A percentile compares a stretch with the other conserved stretches of the same genome.
Conservation (phyloP, 1,140 invertebrate genomes). For the Drosophila santomea region DNA sequence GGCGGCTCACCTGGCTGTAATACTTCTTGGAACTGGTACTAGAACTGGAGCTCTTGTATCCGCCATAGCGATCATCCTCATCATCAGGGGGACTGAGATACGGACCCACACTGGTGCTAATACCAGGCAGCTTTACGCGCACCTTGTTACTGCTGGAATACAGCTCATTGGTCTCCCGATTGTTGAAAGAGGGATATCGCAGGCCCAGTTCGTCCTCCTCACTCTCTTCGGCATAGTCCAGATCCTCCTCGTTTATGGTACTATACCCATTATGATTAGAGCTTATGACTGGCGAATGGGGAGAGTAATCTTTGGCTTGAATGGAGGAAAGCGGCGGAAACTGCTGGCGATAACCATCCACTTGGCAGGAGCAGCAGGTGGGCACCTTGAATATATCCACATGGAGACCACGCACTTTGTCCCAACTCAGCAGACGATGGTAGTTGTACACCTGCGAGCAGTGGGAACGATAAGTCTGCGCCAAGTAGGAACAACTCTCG, state of each 20-base stretch:
- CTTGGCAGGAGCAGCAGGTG: constrained; percentile 93
- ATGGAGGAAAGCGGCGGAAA: constrained; percentile 86
- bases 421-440: constrained; percentile 94
- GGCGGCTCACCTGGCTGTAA: constrained; percentile 54
- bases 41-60: constrained; percentile 51
- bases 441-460: constrained; percentile 95
- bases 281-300: constrained; percentile 23
- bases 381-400: constrained; percentile 96
- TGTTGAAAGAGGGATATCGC: constrained; percentile 50
- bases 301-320: constrained; percentile 72
- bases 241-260: constrained; percentile 74
- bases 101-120: constrained; percentile 66
- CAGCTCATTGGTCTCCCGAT: constrained; percentile 68
- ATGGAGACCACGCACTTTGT: constrained; percentile 91
- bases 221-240: constrained; percentile 76
- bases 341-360: constrained; percentile 90
- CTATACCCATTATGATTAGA: constrained; percentile 64
- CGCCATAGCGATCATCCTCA: constrained; percentile 37
- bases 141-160: constrained; percentile 70
- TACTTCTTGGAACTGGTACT: constrained; percentile 57
- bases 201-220: constrained; percentile 73
- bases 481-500: constrained; percentile 91
- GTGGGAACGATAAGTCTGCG: constrained; percentile 92
- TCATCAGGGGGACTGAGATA: constrained; percentile 78
- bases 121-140: constrained; percentile 60